These are phyloP conservation scores for Synanthedon andrenaeformis DNA, from an alignment of 2,888 invertebrate species.

Conservation along the genomic window DNA sequence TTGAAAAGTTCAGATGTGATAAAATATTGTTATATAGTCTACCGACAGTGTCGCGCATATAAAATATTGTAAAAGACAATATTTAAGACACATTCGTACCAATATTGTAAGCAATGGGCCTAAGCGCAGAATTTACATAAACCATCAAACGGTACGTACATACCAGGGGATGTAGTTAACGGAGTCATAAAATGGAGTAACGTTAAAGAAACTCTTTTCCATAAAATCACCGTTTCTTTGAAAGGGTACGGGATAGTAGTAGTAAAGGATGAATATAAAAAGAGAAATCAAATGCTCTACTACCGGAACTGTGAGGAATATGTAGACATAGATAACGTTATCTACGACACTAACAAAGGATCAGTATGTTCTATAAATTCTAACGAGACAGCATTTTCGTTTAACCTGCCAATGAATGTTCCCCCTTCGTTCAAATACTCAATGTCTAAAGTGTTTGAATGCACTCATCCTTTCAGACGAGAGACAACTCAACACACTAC, in stretches of 20 bases:
- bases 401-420: slow-evolving; percentile 3
- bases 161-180: slow-evolving; percentile 2
- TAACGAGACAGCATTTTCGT: slow-evolving; percentile 4
- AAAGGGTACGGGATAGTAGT: slow-evolving; percentile 4
- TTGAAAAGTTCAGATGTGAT: no score
- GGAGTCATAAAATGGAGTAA: slow-evolving; percentile 4
- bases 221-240: slow-evolving; percentile 4
- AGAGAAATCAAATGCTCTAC: neutral
- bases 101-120: slow-evolving; percentile 2
- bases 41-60: no score
- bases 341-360: slow-evolving; percentile 1
- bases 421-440: slow-evolving; percentile 3
- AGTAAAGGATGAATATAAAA: slow-evolving; percentile 1
- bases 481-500: neutral
- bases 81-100: no score
- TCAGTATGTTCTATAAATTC: neutral
- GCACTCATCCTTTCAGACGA: neutral
- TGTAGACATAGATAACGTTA: slow-evolving; percentile 4
- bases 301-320: slow-evolving; percentile 2
- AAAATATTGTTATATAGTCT: no score
- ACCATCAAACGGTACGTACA: slow-evolving; percentile 1
- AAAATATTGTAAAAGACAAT: no score
- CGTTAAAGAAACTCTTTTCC: slow-evolving; percentile 2
- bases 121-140: slow-evolving; percentile 4
- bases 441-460: neutral